These are phyloP conservation scores for Acromyrmex heyeri DNA, from an alignment of 1,140 invertebrate species.

Conservation along the genomic window DNA sequence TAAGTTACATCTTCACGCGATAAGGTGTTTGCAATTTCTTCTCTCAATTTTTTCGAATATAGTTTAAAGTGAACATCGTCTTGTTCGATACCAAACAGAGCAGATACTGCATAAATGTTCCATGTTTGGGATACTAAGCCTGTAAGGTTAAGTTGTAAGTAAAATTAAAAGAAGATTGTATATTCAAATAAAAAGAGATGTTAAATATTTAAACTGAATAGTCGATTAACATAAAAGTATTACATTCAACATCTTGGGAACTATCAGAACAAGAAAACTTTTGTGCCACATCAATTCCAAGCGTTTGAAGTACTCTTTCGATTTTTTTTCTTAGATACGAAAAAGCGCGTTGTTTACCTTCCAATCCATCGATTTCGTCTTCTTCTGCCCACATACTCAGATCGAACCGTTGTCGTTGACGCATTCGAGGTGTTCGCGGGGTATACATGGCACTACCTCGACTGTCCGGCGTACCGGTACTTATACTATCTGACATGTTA, in stretches of 20 bases:
- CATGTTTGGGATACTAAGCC: conserved; percentile 76
- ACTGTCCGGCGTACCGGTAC: too few relatives aligned
- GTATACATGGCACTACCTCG: conserved; percentile 5
- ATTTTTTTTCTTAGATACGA: neutral
- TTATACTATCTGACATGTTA: too few relatives aligned
- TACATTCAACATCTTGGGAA: neutral
- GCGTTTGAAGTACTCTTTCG: neutral
- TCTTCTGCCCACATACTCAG: neutral
- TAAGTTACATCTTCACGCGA: conserved; percentile 79
- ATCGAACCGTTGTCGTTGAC: conserved; percentile 43
- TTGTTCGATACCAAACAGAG: conserved; percentile 77
- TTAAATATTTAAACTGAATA: neutral
- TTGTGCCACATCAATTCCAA: neutral
- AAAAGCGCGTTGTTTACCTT: conserved; percentile 18
- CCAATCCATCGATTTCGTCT: neutral
- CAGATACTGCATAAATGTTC: conserved; percentile 80
- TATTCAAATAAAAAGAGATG: neutral
- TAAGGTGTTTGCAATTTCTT: conserved; percentile 79
- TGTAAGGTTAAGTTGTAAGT: conserved; percentile 35
- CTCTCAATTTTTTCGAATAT: conserved; percentile 80
- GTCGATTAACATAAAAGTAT: neutral
- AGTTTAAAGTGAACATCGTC: conserved; percentile 78
- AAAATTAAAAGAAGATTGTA: neutral
- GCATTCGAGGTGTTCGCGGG: conserved; percentile 17
- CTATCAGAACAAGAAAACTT: neutral